phyloP scores from a whole-genome alignment of 2,888 invertebrate genomes.

The Stenodera caucasica region DNA sequence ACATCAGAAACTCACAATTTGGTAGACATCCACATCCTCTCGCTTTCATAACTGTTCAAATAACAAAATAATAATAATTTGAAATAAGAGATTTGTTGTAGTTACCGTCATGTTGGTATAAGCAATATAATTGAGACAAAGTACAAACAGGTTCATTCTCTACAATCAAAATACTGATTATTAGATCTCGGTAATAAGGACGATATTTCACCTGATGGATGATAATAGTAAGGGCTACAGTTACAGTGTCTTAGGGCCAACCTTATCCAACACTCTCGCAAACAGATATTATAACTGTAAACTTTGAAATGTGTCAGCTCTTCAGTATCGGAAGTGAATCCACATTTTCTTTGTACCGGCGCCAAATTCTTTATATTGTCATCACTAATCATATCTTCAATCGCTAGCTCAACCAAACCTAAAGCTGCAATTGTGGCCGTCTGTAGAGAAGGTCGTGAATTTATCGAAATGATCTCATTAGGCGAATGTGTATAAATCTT shows the following conservation, averaged over 20 bases:
- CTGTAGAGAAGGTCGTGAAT: not conserved
- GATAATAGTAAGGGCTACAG: constrained; percentile 52
- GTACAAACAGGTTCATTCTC: constrained; percentile 44
- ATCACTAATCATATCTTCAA: constrained; percentile 11
- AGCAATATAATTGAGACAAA: constrained; percentile 48
- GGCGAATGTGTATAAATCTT: constrained; percentile 38
- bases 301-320: constrained; percentile 43
- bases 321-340: constrained; percentile 42
- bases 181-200: not conserved
- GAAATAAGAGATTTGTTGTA: not conserved
- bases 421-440: not conserved
- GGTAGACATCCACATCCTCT: constrained; percentile 23
- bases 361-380: constrained; percentile 25
- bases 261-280: constrained; percentile 49
- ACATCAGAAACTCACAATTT: constrained; percentile 26
- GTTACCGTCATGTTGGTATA: constrained; percentile 43
- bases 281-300: constrained; percentile 50
- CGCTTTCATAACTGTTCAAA: not conserved
- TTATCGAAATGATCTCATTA: constrained; percentile 38
- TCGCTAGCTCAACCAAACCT: not conserved
- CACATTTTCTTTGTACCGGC: constrained; percentile 47
- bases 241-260: constrained; percentile 46
- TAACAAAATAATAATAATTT: not conserved
- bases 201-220: not conserved
- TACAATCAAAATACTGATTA: constrained; percentile 26